Evolutionary conservation across 2,797 vertebrate genomes (phyloP).

Genomic region (Myotis pilosus): DNA sequence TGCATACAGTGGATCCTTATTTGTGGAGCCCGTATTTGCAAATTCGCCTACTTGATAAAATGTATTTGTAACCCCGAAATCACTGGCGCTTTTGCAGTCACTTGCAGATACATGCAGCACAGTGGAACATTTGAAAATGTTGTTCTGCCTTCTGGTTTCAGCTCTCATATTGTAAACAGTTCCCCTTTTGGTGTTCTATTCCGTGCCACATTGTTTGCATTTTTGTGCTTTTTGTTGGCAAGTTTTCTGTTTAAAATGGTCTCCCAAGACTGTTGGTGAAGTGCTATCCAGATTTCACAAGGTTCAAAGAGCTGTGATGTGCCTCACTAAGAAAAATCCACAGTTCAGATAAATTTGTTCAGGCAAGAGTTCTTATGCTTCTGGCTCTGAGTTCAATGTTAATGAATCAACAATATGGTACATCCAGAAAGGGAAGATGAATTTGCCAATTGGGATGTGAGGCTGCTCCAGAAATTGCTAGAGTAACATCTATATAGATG

Average conservation of each 20-base stretch:
- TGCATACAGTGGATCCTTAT: neutral
- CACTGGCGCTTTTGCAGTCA: neutral
- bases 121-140: neutral
- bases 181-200: neutral
- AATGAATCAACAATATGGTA: neutral
- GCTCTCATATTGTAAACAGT: neutral
- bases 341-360: neutral
- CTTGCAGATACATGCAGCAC: neutral
- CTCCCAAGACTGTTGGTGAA: neutral
- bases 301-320: neutral
- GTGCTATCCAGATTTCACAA: neutral
- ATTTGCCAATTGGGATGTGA: neutral
- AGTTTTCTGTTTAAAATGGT: neutral
- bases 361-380: neutral
- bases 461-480: neutral
- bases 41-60: neutral
- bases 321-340: neutral
- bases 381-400: neutral
- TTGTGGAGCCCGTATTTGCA: neutral
- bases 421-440: neutral
- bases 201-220: neutral
- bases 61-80: neutral
- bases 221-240: neutral
- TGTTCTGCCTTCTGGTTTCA: neutral
- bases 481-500: neutral